Percentiles rank a stretch among this genome's conserved stretches.
These are phyloP conservation scores for Ochotona curzoniae DNA, from an alignment of 2,113 vertebrate genomes.

Conservation along the genomic window DNA sequence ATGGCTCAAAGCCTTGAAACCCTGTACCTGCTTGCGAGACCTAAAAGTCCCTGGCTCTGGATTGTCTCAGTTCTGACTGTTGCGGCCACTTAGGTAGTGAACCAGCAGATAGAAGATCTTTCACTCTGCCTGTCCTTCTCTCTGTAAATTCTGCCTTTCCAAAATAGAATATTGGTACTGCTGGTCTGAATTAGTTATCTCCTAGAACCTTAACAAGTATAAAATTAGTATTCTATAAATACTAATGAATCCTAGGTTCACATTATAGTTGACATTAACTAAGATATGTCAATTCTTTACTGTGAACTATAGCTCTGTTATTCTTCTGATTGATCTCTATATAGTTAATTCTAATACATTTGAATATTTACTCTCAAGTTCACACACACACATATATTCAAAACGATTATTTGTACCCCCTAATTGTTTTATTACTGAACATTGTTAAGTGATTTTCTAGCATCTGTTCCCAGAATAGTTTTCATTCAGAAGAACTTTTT, in stretches of 20 bases:
- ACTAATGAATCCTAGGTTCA: not conserved
- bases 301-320: not conserved
- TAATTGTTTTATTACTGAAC: constrained; percentile 28
- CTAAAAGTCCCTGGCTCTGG: too few relatives aligned
- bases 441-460: constrained; percentile 43
- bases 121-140: too few relatives aligned
- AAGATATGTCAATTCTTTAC: not conserved
- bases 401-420: constrained; percentile 18
- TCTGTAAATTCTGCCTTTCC: too few relatives aligned
- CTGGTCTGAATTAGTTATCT: not conserved
- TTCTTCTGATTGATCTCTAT: constrained; percentile 29
- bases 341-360: too few relatives aligned
- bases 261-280: not conserved
- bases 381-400: not conserved
- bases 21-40: too few relatives aligned
- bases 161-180: constrained; percentile 17
- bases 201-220: not conserved
- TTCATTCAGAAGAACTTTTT: too few relatives aligned
- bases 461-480: not conserved
- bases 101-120: too few relatives aligned
- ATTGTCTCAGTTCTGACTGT: too few relatives aligned
- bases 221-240: not conserved
- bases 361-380: too few relatives aligned
- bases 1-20: too few relatives aligned
- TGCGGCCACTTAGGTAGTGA: too few relatives aligned